phyloP scores from a whole-genome alignment of 2,113 vertebrate species.

The Melanerpes formicivorus region DNA sequence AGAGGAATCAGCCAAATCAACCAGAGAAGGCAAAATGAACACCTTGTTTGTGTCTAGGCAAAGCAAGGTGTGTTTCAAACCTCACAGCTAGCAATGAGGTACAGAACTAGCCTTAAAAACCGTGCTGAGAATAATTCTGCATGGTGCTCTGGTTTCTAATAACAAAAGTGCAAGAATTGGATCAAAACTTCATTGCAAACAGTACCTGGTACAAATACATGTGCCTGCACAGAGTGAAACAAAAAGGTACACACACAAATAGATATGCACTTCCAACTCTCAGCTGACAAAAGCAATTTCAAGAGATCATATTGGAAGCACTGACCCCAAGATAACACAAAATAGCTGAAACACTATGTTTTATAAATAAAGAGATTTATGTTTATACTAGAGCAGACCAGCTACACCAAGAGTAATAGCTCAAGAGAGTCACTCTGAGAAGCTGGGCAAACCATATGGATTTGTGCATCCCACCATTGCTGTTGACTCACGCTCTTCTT shows the following conservation, averaged over 20 bases:
- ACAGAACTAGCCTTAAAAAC: not conserved
- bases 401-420: not conserved
- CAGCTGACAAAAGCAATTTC: conserved; percentile 21
- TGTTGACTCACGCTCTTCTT: not conserved
- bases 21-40: not conserved
- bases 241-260: not conserved
- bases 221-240: rapidly evolving
- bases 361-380: conserved; percentile 11
- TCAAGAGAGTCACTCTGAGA: not conserved
- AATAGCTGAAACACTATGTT: not conserved
- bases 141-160: not conserved
- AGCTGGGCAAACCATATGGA: not conserved
- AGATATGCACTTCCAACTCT: not conserved
- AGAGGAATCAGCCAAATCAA: not conserved
- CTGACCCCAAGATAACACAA: not conserved
- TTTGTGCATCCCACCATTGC: rapidly evolving
- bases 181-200: not conserved
- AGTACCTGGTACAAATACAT: not conserved
- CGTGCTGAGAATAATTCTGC: not conserved
- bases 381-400: not conserved
- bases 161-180: not conserved
- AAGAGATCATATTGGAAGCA: not conserved
- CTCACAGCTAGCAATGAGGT: not conserved
- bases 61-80: not conserved
- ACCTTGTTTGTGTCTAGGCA: not conserved